phyloP scores from a whole-genome alignment of 2,888 invertebrate genomes.

The Drosophila anceps region DNA sequence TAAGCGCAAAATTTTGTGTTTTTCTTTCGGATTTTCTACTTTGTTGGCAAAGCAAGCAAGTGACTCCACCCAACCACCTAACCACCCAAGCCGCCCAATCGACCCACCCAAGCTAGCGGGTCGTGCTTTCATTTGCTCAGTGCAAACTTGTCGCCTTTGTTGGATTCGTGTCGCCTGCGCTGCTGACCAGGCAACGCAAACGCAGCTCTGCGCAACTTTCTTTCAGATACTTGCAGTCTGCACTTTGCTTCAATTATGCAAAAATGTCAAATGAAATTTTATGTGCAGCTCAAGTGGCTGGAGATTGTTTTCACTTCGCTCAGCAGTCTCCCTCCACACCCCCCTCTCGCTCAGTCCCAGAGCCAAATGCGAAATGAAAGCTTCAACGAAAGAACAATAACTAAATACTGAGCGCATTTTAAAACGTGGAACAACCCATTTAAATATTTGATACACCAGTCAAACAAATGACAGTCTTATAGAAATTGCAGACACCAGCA shows the following conservation, averaged over 20 bases:
- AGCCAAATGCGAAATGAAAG: slow-evolving; percentile 10
- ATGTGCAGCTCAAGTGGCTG: slow-evolving; percentile 78
- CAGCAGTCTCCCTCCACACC: background rate
- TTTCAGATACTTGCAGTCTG: slow-evolving; percentile 38
- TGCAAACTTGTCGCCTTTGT: slow-evolving; percentile 79
- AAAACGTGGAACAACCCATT: slow-evolving; percentile 12
- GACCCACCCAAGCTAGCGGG: slow-evolving; percentile 14
- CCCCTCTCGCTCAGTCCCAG: background rate
- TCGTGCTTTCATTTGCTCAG: slow-evolving; percentile 74
- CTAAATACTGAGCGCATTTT: slow-evolving; percentile 16
- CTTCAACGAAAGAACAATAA: slow-evolving; percentile 19
- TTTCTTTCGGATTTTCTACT: slow-evolving; percentile 84
- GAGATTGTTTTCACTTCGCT: slow-evolving; percentile 45
- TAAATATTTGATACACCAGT: slow-evolving; percentile 20
- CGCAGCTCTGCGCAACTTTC: slow-evolving; percentile 26
- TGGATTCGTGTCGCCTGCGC: slow-evolving; percentile 62
- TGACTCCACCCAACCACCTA: slow-evolving; percentile 11
- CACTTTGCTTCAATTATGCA: slow-evolving; percentile 77
- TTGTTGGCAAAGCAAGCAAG: slow-evolving; percentile 80
- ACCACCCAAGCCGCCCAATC: background rate
- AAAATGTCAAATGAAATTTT: slow-evolving; percentile 84
- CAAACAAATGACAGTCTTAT: slow-evolving; percentile 5
- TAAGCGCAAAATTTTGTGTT: slow-evolving; percentile 79
- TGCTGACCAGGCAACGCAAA: slow-evolving; percentile 36
- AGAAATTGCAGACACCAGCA: background rate